Evolutionary conservation across 2,888 invertebrate species (phyloP).

Genomic region (Iphiclides podalirius): DNA sequence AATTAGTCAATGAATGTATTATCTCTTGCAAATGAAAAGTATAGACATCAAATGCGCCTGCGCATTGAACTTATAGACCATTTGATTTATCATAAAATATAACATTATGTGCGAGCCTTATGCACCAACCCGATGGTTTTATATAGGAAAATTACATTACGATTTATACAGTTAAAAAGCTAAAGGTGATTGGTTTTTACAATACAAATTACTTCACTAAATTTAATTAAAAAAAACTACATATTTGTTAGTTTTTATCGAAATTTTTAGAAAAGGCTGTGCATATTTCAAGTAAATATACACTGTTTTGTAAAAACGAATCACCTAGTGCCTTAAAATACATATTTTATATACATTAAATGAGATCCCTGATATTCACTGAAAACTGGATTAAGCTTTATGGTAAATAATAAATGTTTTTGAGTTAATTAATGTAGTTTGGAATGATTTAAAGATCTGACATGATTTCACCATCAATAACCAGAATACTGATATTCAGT

Average conservation of each 20-base stretch:
- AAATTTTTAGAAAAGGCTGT: neutral
- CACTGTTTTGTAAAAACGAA: slow-evolving; percentile 13
- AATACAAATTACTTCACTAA: neutral
- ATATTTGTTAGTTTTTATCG: neutral
- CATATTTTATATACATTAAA: neutral
- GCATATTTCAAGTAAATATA: neutral
- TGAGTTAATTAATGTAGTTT: neutral
- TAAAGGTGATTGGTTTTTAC: slow-evolving; percentile 20
- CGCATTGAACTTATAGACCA: slow-evolving; percentile 4
- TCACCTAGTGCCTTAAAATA: slow-evolving; percentile 20
- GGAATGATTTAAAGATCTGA: neutral
- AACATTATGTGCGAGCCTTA: neutral
- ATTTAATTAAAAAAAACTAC: neutral
- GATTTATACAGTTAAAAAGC: neutral
- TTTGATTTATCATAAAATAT: slow-evolving; percentile 6
- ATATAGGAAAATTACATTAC: slow-evolving; percentile 4
- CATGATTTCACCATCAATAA: slow-evolving; percentile 2
- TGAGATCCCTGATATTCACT: slow-evolving; percentile 3
- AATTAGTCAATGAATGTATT: slow-evolving; percentile 32
- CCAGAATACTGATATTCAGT: slow-evolving; percentile 68
- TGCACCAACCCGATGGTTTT: slow-evolving; percentile 3
- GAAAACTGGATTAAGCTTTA: slow-evolving; percentile 14
- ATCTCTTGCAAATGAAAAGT: slow-evolving; percentile 14
- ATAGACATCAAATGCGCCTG: slow-evolving; percentile 11
- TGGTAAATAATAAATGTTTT: neutral